Evolutionary conservation across 2,888 invertebrate genomes (phyloP).

Genomic region (Meloe dianella): DNA sequence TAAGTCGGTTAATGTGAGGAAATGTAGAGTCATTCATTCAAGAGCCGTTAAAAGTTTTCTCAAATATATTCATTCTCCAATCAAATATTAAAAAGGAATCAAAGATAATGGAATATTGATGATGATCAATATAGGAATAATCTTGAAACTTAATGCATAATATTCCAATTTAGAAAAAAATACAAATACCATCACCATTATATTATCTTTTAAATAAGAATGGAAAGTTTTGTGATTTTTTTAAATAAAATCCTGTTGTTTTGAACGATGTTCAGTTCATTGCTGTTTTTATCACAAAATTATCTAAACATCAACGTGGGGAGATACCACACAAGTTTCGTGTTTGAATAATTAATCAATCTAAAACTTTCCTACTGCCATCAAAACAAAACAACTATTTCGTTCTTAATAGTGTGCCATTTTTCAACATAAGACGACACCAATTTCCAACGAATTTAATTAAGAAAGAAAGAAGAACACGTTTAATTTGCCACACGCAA

Average conservation of each 20-base stretch:
- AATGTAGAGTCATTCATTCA: too few relatives aligned
- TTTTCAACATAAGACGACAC: neutral
- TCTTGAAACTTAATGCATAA: too few relatives aligned
- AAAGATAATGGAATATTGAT: too few relatives aligned
- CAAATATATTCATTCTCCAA: too few relatives aligned
- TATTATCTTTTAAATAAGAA: neutral
- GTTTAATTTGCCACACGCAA: slow-evolving; percentile 25
- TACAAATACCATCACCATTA: too few relatives aligned
- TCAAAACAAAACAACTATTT: neutral
- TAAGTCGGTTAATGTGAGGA: too few relatives aligned
- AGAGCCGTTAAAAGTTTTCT: too few relatives aligned
- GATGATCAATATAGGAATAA: too few relatives aligned
- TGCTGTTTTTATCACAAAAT: neutral
- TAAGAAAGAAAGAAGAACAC: slow-evolving; percentile 26
- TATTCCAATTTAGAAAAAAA: too few relatives aligned
- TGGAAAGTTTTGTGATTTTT: neutral
- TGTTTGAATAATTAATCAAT: neutral
- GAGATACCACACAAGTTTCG: neutral
- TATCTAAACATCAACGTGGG: neutral
- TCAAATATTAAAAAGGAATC: too few relatives aligned
- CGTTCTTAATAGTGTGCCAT: neutral
- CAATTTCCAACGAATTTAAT: slow-evolving; percentile 21
- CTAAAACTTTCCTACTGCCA: neutral
- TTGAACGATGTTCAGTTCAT: neutral
- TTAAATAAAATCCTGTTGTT: neutral